Evolutionary conservation across 2,888 invertebrate genomes (phyloP).

Genomic region (Allacma fusca): DNA sequence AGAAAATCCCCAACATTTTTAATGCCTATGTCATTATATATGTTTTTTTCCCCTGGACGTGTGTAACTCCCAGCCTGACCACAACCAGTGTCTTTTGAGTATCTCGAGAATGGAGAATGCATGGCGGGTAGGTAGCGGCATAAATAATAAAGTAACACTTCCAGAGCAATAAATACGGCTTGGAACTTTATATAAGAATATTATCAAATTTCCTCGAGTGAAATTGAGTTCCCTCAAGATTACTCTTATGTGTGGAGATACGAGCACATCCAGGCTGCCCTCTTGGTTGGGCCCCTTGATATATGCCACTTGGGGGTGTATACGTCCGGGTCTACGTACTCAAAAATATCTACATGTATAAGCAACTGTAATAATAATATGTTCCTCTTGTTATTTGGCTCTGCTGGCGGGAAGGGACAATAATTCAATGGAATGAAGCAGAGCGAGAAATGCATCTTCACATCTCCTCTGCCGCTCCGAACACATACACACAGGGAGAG

Average conservation of each 20-base stretch:
- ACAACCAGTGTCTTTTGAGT: too few relatives aligned
- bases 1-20: too few relatives aligned
- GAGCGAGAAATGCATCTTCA: constrained; percentile 44
- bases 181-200: constrained; percentile 39
- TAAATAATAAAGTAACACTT: constrained; percentile 44
- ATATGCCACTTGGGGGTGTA: too few relatives aligned
- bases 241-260: too few relatives aligned
- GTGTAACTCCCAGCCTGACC: too few relatives aligned
- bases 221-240: constrained; percentile 41
- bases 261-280: too few relatives aligned
- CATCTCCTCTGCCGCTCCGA: constrained; percentile 33
- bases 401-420: constrained; percentile 41
- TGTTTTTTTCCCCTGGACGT: too few relatives aligned
- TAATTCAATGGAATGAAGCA: constrained; percentile 44
- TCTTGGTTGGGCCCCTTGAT: too few relatives aligned
- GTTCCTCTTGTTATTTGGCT: constrained; percentile 40
- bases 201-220: constrained; percentile 42
- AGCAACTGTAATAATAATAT: neutral
- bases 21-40: too few relatives aligned
- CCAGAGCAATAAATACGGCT: constrained; percentile 37
- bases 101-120: neutral
- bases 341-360: too few relatives aligned
- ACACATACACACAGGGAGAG: constrained; percentile 22
- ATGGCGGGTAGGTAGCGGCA: too few relatives aligned
- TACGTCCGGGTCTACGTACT: too few relatives aligned